Evolutionary conservation across 2,113 vertebrate genomes (phyloP).

Genomic region (Petroica traversi): DNA sequence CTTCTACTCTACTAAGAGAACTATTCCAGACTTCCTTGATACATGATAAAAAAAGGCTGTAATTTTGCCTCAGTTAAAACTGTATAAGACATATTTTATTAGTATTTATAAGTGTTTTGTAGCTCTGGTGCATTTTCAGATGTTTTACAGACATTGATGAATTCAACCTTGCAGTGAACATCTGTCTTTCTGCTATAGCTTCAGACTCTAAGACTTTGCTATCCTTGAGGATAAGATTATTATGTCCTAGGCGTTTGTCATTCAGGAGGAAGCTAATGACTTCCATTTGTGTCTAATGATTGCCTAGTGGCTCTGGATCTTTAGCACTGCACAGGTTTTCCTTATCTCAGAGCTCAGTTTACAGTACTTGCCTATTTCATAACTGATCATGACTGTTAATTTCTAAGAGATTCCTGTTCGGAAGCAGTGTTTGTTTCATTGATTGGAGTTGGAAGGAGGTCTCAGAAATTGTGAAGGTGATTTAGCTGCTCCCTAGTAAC

Average conservation of each 20-base stretch:
- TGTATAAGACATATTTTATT: neutral
- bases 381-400: neutral
- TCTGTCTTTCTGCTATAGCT: neutral
- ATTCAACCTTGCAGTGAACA: neutral
- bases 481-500: neutral
- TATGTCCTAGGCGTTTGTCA: neutral
- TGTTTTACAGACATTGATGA: neutral
- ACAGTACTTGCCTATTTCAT: neutral
- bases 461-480: neutral
- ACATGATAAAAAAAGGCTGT: neutral
- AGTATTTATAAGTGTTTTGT: neutral
- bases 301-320: neutral
- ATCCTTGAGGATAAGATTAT: neutral
- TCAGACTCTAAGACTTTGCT: neutral
- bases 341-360: neutral
- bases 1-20: neutral
- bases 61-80: neutral
- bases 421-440: neutral
- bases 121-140: neutral
- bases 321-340: neutral
- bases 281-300: conserved; percentile 11
- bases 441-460: conserved; percentile 32
- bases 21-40: neutral
- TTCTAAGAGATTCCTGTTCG: neutral
- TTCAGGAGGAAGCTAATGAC: conserved; percentile 13